Conservation (phyloP, 2,888 invertebrate genomes). For the Protophormia terraenovae region DNA sequence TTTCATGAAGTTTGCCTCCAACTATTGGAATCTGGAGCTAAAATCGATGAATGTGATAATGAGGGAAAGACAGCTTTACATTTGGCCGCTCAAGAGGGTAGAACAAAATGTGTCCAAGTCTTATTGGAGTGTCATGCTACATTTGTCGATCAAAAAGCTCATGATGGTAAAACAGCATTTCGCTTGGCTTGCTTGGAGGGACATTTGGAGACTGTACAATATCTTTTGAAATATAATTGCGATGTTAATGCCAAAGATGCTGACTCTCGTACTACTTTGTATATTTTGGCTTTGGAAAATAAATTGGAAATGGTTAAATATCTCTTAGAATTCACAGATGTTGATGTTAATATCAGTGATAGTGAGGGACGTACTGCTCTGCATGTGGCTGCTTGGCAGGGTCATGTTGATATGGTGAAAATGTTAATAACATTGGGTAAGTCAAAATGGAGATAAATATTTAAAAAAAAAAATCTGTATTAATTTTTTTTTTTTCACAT, state of each 20-base stretch:
- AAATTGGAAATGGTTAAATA: constrained; percentile 91
- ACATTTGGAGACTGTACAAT: constrained; percentile 86
- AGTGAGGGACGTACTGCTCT: constrained; percentile 94
- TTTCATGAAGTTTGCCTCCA: constrained; percentile 81
- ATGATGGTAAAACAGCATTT: constrained; percentile 94
- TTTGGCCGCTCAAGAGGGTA: constrained; percentile 94
- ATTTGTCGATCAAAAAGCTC: constrained; percentile 91
- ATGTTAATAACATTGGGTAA: constrained; percentile 87
- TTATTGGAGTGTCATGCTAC: constrained; percentile 89
- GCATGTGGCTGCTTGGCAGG: constrained; percentile 96
- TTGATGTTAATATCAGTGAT: constrained; percentile 93
- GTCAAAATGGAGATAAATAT: background rate
- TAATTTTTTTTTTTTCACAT: background rate
- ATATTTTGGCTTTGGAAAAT: constrained; percentile 94
- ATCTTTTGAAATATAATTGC: constrained; percentile 88
- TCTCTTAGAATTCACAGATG: constrained; percentile 88
- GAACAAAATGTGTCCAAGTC: constrained; percentile 83
- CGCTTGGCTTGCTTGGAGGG: constrained; percentile 84
- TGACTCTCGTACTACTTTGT: constrained; percentile 94
- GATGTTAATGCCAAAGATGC: constrained; percentile 95
- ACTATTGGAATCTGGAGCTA: constrained; percentile 91
- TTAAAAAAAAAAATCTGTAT: background rate
- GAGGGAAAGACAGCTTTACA: constrained; percentile 94
- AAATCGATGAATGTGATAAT: constrained; percentile 94
- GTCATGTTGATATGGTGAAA: constrained; percentile 95